These are phyloP conservation scores for Artibeus lituratus DNA, from an alignment of 2,797 vertebrate species.

Conservation along the genomic window DNA sequence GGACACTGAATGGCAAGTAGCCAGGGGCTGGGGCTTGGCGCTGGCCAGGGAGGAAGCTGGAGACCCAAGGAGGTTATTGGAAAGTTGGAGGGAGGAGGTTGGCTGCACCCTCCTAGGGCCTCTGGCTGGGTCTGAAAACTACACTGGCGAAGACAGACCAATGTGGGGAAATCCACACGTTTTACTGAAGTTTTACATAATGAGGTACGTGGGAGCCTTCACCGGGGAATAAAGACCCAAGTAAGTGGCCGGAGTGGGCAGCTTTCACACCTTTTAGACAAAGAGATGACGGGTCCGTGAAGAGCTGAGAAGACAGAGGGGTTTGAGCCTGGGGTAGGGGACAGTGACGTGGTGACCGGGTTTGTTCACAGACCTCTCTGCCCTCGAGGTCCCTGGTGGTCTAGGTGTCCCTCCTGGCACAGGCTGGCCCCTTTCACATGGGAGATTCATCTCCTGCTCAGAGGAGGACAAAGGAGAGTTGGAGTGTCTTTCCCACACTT, in stretches of 20 bases:
- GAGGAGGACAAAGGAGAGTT: neutral
- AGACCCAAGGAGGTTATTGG: neutral
- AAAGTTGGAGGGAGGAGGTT: accelerated
- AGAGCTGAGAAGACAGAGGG: neutral
- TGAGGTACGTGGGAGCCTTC: neutral
- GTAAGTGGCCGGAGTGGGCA: neutral
- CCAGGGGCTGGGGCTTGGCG: neutral
- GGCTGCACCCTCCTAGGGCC: neutral
- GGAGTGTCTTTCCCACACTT: neutral
- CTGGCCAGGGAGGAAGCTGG: neutral
- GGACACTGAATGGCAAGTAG: neutral
- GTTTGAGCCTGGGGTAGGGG: neutral
- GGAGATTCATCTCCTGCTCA: neutral
- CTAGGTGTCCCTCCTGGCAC: neutral
- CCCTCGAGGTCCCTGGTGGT: neutral
- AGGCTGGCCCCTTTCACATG: neutral
- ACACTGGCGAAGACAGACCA: neutral
- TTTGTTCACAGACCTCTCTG: neutral
- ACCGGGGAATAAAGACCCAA: neutral
- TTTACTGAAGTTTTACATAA: neutral
- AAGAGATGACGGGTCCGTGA: neutral
- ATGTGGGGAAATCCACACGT: neutral
- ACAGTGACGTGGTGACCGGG: no score
- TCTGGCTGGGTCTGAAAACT: neutral
- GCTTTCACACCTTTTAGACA: neutral